Evolutionary conservation across 2,888 invertebrate species (phyloP).

Genomic region (Prosapia bicincta): DNA sequence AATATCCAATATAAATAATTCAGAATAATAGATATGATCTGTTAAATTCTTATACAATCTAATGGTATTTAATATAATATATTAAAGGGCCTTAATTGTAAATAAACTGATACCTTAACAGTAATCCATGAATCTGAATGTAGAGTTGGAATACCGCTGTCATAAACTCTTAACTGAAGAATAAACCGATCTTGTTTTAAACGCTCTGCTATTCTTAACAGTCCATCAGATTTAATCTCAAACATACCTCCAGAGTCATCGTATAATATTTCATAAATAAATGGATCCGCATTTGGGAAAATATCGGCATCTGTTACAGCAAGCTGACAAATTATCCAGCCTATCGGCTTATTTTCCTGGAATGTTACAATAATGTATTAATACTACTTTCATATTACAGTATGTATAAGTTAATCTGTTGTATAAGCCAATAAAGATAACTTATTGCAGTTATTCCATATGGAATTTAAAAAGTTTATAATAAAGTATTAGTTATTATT

Average conservation of each 20-base stretch:
- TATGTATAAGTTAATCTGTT: no score
- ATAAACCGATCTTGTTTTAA: constrained; percentile 75
- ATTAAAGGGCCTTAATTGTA: neutral
- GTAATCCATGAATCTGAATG: constrained; percentile 82
- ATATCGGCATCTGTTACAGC: constrained; percentile 83
- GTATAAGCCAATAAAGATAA: no score
- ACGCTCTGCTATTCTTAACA: constrained; percentile 83
- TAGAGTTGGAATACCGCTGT: constrained; percentile 87
- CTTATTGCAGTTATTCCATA: no score
- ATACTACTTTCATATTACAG: neutral
- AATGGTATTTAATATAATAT: no score
- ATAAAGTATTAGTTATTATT: no score
- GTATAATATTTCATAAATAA: constrained; percentile 83
- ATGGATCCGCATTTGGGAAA: constrained; percentile 82
- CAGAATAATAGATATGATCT: no score
- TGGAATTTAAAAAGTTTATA: no score
- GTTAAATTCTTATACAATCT: no score
- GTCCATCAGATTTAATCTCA: constrained; percentile 79
- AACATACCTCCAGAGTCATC: constrained; percentile 88
- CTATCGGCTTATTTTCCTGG: constrained; percentile 84
- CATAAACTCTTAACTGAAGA: constrained; percentile 84
- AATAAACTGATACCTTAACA: constrained; percentile 48
- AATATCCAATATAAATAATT: no score
- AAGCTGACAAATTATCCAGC: constrained; percentile 75
- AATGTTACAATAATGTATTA: no score